Evolutionary conservation across 2,797 vertebrate genomes (phyloP), one percentile per base, ranked within the genome.

Genomic region (Anguilla pacifica): DNA sequence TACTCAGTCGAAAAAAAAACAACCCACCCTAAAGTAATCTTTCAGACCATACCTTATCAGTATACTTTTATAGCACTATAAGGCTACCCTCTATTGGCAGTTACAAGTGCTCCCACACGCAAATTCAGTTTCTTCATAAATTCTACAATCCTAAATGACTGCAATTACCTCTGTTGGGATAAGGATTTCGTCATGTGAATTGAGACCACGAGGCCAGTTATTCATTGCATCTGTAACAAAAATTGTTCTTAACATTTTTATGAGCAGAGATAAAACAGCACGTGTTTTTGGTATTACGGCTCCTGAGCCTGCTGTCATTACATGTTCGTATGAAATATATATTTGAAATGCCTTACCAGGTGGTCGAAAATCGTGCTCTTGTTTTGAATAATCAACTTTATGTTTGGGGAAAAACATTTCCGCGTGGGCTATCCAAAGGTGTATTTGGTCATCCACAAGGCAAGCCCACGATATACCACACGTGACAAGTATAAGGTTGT

Each of bases 351-450:
- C 46, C 39, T 19, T 61, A 46, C 64, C 31, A 46, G 61, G 64
- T 72, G 43, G 85, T 72, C 19, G 13, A 31, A 86, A 72, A 70
- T 49, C 64, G 19, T 31, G 46, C 51, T 74, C 61, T 72, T 74
- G 61, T 72, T 85, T 86, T 72, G 85, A 86, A 86, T 72, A 72
- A 86, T 86, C 85, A 86, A 28, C 85, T 86, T 49, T 74, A 46
- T 74, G 70, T 83, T 39, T 86, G 39, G 51, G 39, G 11, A 87
- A 67, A 74, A 64, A 86, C 13, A 59, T 87, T 83, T 35, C 81
- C 9, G 70, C 7, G 22, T 17, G 67, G 79, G 22, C 17, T 53
- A 39, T 88, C 46, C 74, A 82, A 82, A 43, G 22, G 39, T 85
- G 85, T 81, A 81, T 81, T 82, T 55, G n/a, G 49, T 79, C 86